Base-by-base conservation (phyloP, 2,113 vertebrate genomes). In the Guaruba guarouba region DNA sequence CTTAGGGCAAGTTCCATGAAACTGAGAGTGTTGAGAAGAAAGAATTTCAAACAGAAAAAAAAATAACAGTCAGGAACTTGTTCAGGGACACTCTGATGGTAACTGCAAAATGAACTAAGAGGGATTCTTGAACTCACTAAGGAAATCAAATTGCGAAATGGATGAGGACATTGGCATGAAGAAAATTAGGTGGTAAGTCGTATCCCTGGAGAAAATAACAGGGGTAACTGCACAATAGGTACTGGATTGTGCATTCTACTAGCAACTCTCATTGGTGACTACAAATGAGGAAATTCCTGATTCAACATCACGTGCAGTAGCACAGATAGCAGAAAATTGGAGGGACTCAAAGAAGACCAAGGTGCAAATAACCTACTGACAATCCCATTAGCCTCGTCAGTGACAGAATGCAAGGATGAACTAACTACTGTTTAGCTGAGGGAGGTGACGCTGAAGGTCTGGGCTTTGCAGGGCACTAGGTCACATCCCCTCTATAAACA, bases 121-220 rank as follows among this genome's bases (percentile, higher is more conserved):
- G 18, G 9, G 35, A 82, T 91, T 95, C 78, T 92, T 95, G 89
- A 95, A 93, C 77, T 92, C 57, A 79, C 35, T 24, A 95, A 89
- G 49, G 57, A 95, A 87, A 97, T 95, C 43, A 25, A 89, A 93
- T 92, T 97, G 83, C 4, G 5, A 96, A 93, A 96, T 57, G 31
- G 22, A 91, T 94, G 83, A 94, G 61, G 88, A 95, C 94, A 92
- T 82, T 73, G 89, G 66, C 81, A 92, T 66, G 94, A 96, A 92
- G 77, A 95, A 93, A 95, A 97, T 79, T 57, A 39, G 85, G 87
- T 88, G 31, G 67, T 20, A 95, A 85, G 82, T 89, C 86, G 69
- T 68, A 91, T 95, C 81, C 39, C 44, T 82, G 24, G 57, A 95
- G 86, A 93, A 96, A 95, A 95, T 73, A 69, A 55, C 51, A 62